These are phyloP conservation scores for Campoplex capitator DNA, from an alignment of 2,888 invertebrate species.

Conservation along the genomic window DNA sequence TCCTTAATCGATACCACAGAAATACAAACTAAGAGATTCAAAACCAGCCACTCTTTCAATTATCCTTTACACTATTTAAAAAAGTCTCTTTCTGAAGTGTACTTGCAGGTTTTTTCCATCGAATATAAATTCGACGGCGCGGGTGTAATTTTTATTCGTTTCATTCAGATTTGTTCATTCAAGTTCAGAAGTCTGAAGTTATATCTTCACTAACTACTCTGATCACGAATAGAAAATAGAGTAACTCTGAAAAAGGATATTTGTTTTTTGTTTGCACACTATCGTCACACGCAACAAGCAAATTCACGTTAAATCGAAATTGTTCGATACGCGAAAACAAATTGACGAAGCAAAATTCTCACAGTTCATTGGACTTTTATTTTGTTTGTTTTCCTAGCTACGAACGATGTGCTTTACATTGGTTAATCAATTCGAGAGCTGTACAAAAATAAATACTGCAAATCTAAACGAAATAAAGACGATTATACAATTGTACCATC, in stretches of 20 bases:
- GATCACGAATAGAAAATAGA: slow-evolving; percentile 56
- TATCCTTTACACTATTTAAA: slow-evolving; percentile 31
- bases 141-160: neutral
- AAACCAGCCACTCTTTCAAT: slow-evolving; percentile 37
- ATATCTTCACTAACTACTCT: slow-evolving; percentile 13
- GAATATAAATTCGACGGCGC: neutral
- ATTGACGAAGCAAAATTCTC: slow-evolving; percentile 43
- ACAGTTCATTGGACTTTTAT: slow-evolving; percentile 50
- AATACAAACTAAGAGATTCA: slow-evolving; percentile 48
- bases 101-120: slow-evolving; percentile 12
- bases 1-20: slow-evolving; percentile 4
- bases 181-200: slow-evolving; percentile 4
- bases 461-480: slow-evolving; percentile 77
- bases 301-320: slow-evolving; percentile 31
- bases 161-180: neutral
- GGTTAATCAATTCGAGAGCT: slow-evolving; percentile 76
- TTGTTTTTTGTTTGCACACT: neutral
- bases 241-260: slow-evolving; percentile 40
- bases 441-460: slow-evolving; percentile 83
- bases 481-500: slow-evolving; percentile 81
- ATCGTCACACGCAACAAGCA: slow-evolving; percentile 28
- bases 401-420: slow-evolving; percentile 39
- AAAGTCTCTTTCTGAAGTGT: slow-evolving; percentile 9
- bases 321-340: slow-evolving; percentile 16
- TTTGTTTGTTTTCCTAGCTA: slow-evolving; percentile 32